Evolutionary conservation across 2,888 invertebrate species (phyloP), one percentile per base, ranked within the genome.

Genomic region (Hipparchia sbordonii): DNA sequence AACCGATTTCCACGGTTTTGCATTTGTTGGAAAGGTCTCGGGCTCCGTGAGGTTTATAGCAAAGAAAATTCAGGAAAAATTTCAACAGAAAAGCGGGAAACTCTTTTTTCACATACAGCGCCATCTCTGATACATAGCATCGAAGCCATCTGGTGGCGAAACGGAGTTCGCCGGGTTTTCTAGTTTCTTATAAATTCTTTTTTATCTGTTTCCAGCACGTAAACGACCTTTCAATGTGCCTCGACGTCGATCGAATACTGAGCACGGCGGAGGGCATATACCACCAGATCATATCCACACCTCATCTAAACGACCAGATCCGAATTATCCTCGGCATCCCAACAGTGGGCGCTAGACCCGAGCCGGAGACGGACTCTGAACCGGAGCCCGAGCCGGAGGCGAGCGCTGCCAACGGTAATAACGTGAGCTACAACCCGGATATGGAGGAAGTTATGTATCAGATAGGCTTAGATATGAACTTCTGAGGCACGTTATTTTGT

Each of bases 231-330:
- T 97, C 98, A 10, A 96, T 97, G 87, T 96, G 96, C 77, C 96
- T 99, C 67, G 96, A 98, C 83, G 94, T 99, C 8, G 96, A 97
- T 74, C 95, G 96, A 78, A 97, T 97, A 67, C 90, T 99, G 45
- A 96, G 96, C 80, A 96, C 96, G 74, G 99, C 99, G 0, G 99
- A 99, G 89, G 97, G 97, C 8, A 98, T 99, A 80, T 99, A 96
- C 89, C 95, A 97, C 80, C 99, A 99, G 89, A 94, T 99, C 0
- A 95, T 96, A 78, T 95, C 95, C 12, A 95, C 96, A 0, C 95
- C 95, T 1, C 95, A 96, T 80, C 89, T 97, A 70, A 96, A 96
- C 0, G 96, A 97, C 84, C 95, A 95, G 76, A 95, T 97, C 69
- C 92, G 97, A 70, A 87, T 95, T 1, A 96, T 97, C 75, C 95